These are phyloP conservation scores for Hymenopus coronatus DNA, from an alignment of 2,888 invertebrate species.

Conservation along the genomic window DNA sequence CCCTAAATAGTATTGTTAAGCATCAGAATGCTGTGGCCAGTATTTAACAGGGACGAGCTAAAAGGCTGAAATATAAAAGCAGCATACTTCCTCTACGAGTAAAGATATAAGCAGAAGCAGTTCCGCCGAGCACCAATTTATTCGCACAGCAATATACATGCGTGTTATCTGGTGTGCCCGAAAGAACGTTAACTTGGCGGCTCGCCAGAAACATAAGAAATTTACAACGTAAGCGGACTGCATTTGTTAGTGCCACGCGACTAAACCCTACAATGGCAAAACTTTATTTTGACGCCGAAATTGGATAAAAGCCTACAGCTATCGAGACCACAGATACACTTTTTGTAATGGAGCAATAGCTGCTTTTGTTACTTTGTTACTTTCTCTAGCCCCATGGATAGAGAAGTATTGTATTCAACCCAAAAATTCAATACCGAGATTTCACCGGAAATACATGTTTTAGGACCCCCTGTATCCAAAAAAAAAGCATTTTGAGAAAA, in stretches of 20 bases:
- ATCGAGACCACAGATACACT: not conserved
- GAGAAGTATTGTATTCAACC: too few species aligned
- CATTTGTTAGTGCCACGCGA: constrained; percentile 1
- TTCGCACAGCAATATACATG: not conserved
- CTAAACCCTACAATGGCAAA: not conserved
- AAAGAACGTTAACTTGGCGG: not conserved
- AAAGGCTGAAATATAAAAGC: not conserved
- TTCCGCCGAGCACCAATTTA: not conserved
- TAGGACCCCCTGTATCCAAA: too few species aligned
- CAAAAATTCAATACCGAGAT: too few species aligned
- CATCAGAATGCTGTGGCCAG: too few species aligned
- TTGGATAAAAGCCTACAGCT: not conserved
- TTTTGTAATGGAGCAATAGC: not conserved
- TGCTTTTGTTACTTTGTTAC: too few species aligned
- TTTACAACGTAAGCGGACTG: not conserved
- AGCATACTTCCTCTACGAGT: not conserved
- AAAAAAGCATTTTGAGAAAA: too few species aligned
- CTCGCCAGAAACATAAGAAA: not conserved
- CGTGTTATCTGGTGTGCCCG: not conserved
- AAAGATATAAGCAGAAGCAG: not conserved
- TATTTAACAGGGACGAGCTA: too few species aligned
- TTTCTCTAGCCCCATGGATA: too few species aligned
- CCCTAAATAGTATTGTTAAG: too few species aligned
- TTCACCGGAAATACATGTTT: too few species aligned
- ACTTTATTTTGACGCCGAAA: constrained; percentile 4